Conservation (phyloP, 2,888 invertebrate genomes). For the Sphaerophoria taeniata region DNA sequence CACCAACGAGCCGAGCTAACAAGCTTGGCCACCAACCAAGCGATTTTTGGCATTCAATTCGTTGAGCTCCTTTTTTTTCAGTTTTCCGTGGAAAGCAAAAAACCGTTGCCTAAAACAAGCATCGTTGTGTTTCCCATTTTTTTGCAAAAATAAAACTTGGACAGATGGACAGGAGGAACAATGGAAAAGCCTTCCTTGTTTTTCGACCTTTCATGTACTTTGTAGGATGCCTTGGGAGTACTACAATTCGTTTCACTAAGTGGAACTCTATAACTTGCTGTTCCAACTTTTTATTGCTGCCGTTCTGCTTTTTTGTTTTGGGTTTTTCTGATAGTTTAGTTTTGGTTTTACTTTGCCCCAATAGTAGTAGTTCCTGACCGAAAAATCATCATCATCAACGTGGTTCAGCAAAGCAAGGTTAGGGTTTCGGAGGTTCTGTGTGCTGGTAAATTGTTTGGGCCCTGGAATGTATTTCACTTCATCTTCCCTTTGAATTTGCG, state of each 20-base stretch:
- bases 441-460: constrained; percentile 38
- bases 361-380: constrained; percentile 12
- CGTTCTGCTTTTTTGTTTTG: constrained; percentile 3
- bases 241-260: constrained; percentile 31
- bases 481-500: neutral
- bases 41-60: constrained; percentile 68
- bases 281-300: constrained; percentile 32
- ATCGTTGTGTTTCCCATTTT: neutral
- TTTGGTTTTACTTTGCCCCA: constrained; percentile 16
- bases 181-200: constrained; percentile 14
- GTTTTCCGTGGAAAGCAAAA: constrained; percentile 1
- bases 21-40: constrained; percentile 71
- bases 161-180: constrained; percentile 34
- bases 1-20: constrained; percentile 61
- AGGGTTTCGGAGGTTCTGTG: constrained; percentile 10
- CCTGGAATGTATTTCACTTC: constrained; percentile 3
- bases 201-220: constrained; percentile 28
- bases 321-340: constrained; percentile 27
- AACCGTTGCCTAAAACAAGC: constrained; percentile 21
- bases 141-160: constrained; percentile 5
- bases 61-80: constrained; percentile 21
- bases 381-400: constrained; percentile 63
- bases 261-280: constrained; percentile 30
- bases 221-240: too few relatives aligned
- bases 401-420: constrained; percentile 40